Conservation (phyloP, 2,888 invertebrate genomes). For the Temnothorax rugatulus region DNA sequence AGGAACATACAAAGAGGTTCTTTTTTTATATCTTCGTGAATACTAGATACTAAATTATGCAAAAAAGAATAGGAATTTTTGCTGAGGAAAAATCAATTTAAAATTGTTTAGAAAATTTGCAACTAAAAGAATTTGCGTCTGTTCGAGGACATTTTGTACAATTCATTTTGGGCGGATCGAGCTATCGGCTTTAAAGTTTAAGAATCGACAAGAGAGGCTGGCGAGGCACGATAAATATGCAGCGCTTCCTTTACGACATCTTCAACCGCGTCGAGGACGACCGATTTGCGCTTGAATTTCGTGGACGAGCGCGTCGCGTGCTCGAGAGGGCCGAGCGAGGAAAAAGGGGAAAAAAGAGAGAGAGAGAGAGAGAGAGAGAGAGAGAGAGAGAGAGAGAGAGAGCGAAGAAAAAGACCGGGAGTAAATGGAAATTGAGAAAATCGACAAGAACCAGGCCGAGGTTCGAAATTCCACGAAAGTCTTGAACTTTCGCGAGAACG, state of each 20-base stretch:
- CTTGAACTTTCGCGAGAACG: slow-evolving; percentile 42
- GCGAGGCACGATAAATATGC: slow-evolving; percentile 51
- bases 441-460: slow-evolving; percentile 40
- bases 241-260: slow-evolving; percentile 50
- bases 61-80: neutral
- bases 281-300: slow-evolving; percentile 54
- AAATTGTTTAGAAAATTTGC: slow-evolving; percentile 4
- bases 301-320: slow-evolving; percentile 48
- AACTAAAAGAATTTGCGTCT: neutral
- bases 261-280: slow-evolving; percentile 45
- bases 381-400: neutral
- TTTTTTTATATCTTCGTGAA: neutral
- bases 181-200: slow-evolving; percentile 54
- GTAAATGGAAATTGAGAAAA: slow-evolving; percentile 55
- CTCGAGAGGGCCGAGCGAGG: neutral
- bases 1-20: neutral
- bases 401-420: neutral
- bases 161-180: slow-evolving; percentile 31
- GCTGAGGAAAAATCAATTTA: neutral
- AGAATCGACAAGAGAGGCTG: slow-evolving; percentile 40
- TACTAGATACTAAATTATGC: neutral
- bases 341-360: neutral
- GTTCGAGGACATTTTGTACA: neutral
- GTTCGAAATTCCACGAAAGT: slow-evolving; percentile 39
- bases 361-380: neutral